Conservation (phyloP, 2,113 vertebrate genomes). For the Narcine bancroftii region DNA sequence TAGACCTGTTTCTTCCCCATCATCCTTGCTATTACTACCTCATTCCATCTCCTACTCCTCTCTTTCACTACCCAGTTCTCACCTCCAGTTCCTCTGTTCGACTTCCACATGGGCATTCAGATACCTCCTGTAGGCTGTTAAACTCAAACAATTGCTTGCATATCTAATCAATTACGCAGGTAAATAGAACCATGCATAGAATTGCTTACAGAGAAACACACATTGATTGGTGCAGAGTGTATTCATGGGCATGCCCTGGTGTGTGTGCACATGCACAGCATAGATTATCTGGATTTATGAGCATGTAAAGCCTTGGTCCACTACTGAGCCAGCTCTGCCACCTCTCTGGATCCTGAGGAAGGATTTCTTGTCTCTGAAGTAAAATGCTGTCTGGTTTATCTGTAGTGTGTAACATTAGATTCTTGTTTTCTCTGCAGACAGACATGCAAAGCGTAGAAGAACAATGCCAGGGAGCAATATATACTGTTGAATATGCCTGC, state of each 20-base stretch:
- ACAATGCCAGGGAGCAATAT: conserved; percentile 94
- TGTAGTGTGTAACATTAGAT: neutral
- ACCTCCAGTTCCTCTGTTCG: neutral
- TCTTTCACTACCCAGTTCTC: neutral
- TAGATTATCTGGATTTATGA: neutral
- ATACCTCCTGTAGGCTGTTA: too few relatives aligned
- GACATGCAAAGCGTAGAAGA: conserved; percentile 98
- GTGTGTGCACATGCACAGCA: neutral
- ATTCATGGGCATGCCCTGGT: too few relatives aligned
- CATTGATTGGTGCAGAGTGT: too few relatives aligned
- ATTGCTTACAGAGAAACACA: too few relatives aligned
- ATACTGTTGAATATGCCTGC: conserved; percentile 91
- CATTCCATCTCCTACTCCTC: neutral
- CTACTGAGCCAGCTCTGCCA: neutral
- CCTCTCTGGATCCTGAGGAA: neutral
- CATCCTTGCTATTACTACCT: too few relatives aligned
- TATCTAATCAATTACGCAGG: too few relatives aligned
- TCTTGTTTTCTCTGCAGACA: conserved; percentile 56
- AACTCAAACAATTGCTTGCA: too few relatives aligned
- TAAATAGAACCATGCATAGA: too few relatives aligned
- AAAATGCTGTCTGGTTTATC: neutral
- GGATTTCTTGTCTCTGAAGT: neutral
- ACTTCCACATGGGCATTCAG: too few relatives aligned
- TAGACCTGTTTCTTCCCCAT: neutral
- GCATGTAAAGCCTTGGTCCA: neutral